Base-by-base conservation (phyloP, 2,797 vertebrate genomes). In the Pogonophryne albipinna region DNA sequence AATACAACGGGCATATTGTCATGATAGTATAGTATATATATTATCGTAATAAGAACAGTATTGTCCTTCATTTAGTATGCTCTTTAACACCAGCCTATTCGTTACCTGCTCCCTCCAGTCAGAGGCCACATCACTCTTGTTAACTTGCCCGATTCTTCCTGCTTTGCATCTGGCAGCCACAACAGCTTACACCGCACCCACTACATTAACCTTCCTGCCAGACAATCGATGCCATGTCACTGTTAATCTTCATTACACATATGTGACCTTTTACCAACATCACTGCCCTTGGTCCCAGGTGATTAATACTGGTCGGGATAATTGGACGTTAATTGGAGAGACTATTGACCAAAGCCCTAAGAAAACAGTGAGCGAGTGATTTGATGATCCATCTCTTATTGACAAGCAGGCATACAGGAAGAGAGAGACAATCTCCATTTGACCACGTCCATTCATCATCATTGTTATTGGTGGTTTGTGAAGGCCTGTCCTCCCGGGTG, bases 241-340 rank as follows among this genome's bases (percentile, higher is more conserved):
- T 88, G 89, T 93, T 92, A 85, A 94, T 94, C 91, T 92, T 86
- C 85, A 85, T 85, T 82, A 87, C 41, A 66, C 84, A 86, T 72
- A 85, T 47, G 81, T 89, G 93, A 93, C 93, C 93, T 93, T 93
- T 93, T 76, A 62, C 85, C 82, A 84, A 90, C 86, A 76, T 83
- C 72, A 67, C 87, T 84, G 76, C 79, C 82, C 91, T 86, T 87
- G 78, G 38, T 86, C 80, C 76, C 59, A 41, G 76, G 84, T 93
- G 87, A 94, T 94, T 91, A 91, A 93, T 93, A 79, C 73, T 27
- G 31, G 61, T 76, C 45, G 6, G 61, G 79, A 79, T 94, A 94
- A 95, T 92, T 90, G 89, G 86, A 91, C 89, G 94, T 91, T 94
- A 93, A 94, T 93, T 93, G 91, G 90, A 87, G 81, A 81, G 82